phyloP scores from a whole-genome alignment of 2,113 vertebrate genomes.

The Apodemus speciosus region DNA sequence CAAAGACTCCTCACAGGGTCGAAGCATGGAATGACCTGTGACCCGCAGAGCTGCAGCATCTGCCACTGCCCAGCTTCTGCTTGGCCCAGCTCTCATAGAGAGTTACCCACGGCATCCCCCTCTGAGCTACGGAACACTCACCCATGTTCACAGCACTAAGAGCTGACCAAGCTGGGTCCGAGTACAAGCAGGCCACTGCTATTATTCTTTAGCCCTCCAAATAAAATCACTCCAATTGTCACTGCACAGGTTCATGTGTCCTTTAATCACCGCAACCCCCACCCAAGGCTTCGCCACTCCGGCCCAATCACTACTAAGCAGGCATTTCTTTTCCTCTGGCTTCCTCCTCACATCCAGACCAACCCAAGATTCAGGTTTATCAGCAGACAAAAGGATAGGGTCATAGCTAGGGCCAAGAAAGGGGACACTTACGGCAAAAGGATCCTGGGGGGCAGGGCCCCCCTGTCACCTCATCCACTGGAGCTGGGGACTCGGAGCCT shows the following conservation, averaged over 20 bases:
- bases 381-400: background rate
- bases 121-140: background rate
- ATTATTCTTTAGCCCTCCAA: background rate
- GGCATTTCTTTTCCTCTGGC: background rate
- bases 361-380: background rate
- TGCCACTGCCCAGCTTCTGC: background rate
- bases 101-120: background rate
- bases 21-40: background rate
- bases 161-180: background rate
- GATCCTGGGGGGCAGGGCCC: constrained; percentile 90
- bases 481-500: constrained; percentile 86
- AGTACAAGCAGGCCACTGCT: background rate
- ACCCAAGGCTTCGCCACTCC: background rate
- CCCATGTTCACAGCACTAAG: background rate
- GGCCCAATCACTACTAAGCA: background rate
- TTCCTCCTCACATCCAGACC: background rate
- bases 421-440: constrained; percentile 89
- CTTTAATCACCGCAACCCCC: background rate
- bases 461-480: constrained; percentile 89
- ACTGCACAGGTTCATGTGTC: no score
- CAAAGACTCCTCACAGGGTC: background rate
- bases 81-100: accelerated
- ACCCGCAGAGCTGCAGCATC: background rate
- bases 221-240: background rate
- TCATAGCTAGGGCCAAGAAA: accelerated